Conservation (phyloP, 2,797 vertebrate species). For the Anomalospiza imberbis region DNA sequence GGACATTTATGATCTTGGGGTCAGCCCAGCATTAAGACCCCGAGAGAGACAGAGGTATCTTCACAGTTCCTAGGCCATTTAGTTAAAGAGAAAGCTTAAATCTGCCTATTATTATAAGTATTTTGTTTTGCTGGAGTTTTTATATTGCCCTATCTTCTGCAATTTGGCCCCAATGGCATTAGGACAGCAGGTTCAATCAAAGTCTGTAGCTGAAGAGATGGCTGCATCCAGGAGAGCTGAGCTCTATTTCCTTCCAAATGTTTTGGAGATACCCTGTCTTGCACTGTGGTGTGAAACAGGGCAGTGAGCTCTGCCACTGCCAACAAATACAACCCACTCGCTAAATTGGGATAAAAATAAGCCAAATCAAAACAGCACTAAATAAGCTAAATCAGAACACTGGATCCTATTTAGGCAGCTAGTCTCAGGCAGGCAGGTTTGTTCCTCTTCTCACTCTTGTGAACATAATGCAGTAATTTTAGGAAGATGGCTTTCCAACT, state of each 20-base stretch:
- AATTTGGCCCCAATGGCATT: neutral
- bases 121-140: neutral
- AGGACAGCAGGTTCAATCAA: neutral
- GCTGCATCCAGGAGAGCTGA: neutral
- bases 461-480: neutral
- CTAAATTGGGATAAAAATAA: accelerated
- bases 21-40: no score
- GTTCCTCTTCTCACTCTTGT: neutral
- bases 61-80: neutral
- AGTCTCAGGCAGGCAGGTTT: neutral
- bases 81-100: neutral
- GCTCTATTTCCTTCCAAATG: neutral
- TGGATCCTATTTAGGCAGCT: neutral
- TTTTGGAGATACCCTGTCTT: neutral
- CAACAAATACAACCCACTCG: neutral
- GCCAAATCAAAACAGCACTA: neutral
- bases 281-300: accelerated
- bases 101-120: neutral
- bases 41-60: neutral
- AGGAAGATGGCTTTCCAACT: neutral
- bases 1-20: no score
- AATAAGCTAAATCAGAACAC: neutral
- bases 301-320: neutral
- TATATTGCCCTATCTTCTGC: neutral
- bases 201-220: neutral